Percentiles rank a stretch among this genome's conserved stretches.
These are phyloP conservation scores for Drosophila anomalata DNA, from an alignment of 2,888 invertebrate species.

Conservation along the genomic window DNA sequence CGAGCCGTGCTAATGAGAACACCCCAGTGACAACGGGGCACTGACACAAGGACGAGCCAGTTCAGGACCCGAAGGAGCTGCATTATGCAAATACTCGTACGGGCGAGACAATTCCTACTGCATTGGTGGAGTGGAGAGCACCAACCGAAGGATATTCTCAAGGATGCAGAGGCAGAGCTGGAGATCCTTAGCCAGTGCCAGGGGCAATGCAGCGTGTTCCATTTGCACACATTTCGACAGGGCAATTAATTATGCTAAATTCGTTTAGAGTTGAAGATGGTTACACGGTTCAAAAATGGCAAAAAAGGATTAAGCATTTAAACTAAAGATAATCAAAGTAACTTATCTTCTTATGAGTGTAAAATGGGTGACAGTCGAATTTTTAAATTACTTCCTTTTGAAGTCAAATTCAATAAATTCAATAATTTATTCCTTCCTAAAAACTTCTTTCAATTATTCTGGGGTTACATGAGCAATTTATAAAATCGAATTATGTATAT, in stretches of 20 bases:
- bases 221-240: constrained; percentile 78
- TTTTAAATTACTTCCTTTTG: too few species aligned
- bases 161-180: constrained; percentile 30
- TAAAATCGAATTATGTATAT: too few species aligned
- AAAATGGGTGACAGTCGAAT: too few species aligned
- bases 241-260: constrained; percentile 81
- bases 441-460: too few species aligned
- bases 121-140: constrained; percentile 51
- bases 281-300: not conserved
- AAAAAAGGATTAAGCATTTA: not conserved
- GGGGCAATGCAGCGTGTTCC: constrained; percentile 72
- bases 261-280: constrained; percentile 65
- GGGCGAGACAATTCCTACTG: constrained; percentile 54
- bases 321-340: too few species aligned
- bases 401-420: too few species aligned
- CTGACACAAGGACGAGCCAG: constrained; percentile 30
- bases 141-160: constrained; percentile 4
- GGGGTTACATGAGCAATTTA: too few species aligned
- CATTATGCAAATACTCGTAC: constrained; percentile 63
- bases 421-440: too few species aligned
- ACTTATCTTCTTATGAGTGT: too few species aligned
- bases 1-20: constrained; percentile 81
- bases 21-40: constrained; percentile 60
- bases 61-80: constrained; percentile 23
- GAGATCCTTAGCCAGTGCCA: constrained; percentile 43